Conservation (phyloP, 2,888 invertebrate species). For the Philonicus albiceps region DNA sequence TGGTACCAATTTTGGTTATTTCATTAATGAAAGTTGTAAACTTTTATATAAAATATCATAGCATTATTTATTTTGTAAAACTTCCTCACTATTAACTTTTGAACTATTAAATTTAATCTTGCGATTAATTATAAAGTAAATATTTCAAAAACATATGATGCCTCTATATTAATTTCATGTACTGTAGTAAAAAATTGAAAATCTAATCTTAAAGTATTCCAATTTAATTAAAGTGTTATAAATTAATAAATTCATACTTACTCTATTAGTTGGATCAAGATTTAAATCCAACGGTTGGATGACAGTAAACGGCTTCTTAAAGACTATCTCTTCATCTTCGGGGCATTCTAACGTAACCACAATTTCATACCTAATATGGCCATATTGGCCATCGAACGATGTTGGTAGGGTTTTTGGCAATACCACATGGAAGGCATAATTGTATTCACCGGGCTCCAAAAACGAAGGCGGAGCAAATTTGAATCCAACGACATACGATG, state of each 20-base stretch:
- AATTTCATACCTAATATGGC: constrained; percentile 80
- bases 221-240: not conserved
- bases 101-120: too few relatives aligned
- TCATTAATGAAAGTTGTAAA: too few relatives aligned
- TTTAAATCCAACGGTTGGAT: constrained; percentile 83
- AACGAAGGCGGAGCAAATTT: constrained; percentile 63
- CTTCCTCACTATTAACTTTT: too few relatives aligned
- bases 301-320: constrained; percentile 81
- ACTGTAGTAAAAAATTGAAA: too few relatives aligned
- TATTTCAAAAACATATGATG: too few relatives aligned
- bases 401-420: constrained; percentile 72
- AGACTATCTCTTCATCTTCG: constrained; percentile 85
- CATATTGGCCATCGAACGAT: constrained; percentile 79
- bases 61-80: too few relatives aligned
- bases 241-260: constrained; percentile 57
- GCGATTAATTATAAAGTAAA: too few relatives aligned
- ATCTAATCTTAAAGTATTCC: too few relatives aligned
- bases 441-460: constrained; percentile 73
- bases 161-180: too few relatives aligned
- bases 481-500: constrained; percentile 61
- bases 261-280: constrained; percentile 73
- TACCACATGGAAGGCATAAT: constrained; percentile 80
- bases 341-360: constrained; percentile 82
- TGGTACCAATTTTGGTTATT: too few relatives aligned
- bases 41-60: too few relatives aligned